Evolutionary conservation across 2,888 invertebrate species (phyloP).

Genomic region (Dynastes maya): DNA sequence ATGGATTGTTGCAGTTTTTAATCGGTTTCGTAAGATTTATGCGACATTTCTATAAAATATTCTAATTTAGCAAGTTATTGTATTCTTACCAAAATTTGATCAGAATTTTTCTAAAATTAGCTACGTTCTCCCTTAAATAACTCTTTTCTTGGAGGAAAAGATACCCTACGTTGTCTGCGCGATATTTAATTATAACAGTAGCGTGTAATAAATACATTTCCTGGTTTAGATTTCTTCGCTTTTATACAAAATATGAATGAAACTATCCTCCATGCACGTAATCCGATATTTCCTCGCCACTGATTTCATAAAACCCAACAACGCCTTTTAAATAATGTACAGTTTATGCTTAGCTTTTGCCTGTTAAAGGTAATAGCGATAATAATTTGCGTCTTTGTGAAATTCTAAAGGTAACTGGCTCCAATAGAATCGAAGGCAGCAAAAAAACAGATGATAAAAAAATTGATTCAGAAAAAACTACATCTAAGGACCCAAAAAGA

Average conservation of each 20-base stretch:
- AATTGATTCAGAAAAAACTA: too few relatives aligned
- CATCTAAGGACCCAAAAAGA: too few relatives aligned
- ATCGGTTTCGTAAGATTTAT: too few relatives aligned
- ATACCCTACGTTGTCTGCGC: too few relatives aligned
- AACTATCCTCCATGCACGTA: background rate
- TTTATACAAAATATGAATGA: slow-evolving; percentile 13
- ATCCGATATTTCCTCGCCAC: slow-evolving; percentile 17
- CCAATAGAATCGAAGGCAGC: background rate
- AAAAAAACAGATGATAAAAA: background rate
- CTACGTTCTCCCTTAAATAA: too few relatives aligned
- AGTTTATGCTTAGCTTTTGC: background rate
- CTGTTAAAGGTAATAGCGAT: background rate
- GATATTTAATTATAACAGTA: background rate
- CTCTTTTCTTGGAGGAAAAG: too few relatives aligned
- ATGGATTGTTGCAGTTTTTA: too few relatives aligned
- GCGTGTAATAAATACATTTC: slow-evolving; percentile 1
- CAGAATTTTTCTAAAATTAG: too few relatives aligned
- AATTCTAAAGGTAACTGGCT: background rate
- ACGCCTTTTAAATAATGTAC: background rate
- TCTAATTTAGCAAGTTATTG: too few relatives aligned
- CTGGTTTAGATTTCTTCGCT: slow-evolving; percentile 8
- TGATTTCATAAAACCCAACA: slow-evolving; percentile 20
- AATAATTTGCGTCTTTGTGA: background rate
- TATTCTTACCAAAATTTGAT: too few relatives aligned
- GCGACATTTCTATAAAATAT: too few relatives aligned